Conservation (phyloP, 2,113 vertebrate genomes). For the Urocynchramus pylzowi region DNA sequence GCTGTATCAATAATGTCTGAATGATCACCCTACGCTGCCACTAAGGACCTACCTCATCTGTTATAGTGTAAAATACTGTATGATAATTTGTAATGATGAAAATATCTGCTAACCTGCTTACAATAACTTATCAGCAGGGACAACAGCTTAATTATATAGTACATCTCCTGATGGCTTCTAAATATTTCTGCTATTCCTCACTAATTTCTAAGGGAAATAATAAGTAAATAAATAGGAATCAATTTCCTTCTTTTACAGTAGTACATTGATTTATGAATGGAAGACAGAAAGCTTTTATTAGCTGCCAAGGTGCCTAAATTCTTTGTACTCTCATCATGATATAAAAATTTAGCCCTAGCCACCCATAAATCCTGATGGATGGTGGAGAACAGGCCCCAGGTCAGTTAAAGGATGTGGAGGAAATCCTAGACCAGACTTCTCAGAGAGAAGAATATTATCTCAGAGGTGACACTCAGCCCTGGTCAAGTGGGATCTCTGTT, state of each 20-base stretch:
- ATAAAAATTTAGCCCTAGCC: background rate
- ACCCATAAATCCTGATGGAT: background rate
- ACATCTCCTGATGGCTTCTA: background rate
- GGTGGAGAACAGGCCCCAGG: background rate
- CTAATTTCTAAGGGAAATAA: background rate
- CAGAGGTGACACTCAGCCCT: background rate
- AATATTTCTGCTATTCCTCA: background rate
- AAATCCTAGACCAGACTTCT: background rate
- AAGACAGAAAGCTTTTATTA: background rate
- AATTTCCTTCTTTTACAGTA: background rate
- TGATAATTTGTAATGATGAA: background rate
- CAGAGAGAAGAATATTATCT: background rate
- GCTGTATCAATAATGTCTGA: background rate
- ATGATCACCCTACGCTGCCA: background rate
- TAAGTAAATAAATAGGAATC: background rate
- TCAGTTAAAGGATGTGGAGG: background rate
- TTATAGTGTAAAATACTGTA: background rate
- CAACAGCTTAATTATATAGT: constrained; percentile 41
- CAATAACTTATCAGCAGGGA: constrained; percentile 23
- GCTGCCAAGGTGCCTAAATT: background rate
- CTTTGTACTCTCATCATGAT: background rate
- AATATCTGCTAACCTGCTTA: constrained; percentile 44
- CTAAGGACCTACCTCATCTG: background rate
- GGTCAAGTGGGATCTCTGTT: background rate
- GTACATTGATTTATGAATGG: background rate